phyloP scores from a whole-genome alignment of 2,113 vertebrate species.

The Mirounga angustirostris region DNA sequence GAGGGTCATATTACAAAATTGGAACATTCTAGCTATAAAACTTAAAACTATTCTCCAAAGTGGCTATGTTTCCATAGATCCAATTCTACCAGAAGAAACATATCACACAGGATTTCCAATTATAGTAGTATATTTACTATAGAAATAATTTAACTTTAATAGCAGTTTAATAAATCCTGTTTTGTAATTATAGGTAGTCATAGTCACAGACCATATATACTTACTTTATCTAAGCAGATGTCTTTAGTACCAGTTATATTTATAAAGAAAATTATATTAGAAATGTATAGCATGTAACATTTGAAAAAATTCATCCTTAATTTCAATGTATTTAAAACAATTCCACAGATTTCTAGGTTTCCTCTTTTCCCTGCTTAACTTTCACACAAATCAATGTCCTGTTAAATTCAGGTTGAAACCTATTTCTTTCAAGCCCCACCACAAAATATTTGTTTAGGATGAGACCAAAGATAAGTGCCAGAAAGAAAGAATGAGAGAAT shows the following conservation, averaged over 20 bases:
- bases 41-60: background rate
- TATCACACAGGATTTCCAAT: background rate
- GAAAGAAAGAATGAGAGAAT: background rate
- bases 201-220: background rate
- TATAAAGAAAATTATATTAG: background rate
- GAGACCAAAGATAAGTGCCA: background rate
- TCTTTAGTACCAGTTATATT: background rate
- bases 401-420: slow-evolving; percentile 36
- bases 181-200: background rate
- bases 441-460: background rate
- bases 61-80: background rate
- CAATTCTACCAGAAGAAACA: background rate
- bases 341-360: background rate
- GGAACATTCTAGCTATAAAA: background rate
- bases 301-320: background rate
- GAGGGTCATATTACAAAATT: background rate
- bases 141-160: background rate
- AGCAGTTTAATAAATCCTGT: background rate
- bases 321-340: background rate
- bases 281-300: background rate
- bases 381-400: background rate
- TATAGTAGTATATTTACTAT: background rate
- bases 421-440: background rate
- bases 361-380: background rate
- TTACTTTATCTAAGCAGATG: background rate